Evolutionary conservation across 2,797 vertebrate genomes (phyloP), one percentile per base, ranked within the genome.

Genomic region (Rhinatrema bivittatum): DNA sequence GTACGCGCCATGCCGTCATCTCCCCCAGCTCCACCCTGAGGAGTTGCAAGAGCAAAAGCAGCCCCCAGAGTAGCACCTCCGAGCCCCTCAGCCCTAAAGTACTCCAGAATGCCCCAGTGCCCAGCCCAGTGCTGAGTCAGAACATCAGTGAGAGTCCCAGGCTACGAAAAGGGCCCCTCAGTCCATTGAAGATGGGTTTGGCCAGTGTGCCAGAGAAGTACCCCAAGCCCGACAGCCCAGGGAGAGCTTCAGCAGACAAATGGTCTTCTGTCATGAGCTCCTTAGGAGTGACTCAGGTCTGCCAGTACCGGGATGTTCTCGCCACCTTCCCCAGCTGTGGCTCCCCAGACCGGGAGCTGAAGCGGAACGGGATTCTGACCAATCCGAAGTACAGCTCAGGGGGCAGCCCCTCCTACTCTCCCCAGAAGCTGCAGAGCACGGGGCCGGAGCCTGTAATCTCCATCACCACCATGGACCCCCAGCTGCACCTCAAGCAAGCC

Each of bases 401-500:
- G 16, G 32, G 29, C 4, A 30, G 45, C 4, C 35, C 44, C 9
- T 20, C 23, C 1, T 21, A 25, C 10, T 9, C 25, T 2, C 38
- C 19, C 8, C 14, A 12, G 12, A 47, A 29, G 16, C 12, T 29
- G 7, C 12, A 13, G 4, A 16, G 6, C 8, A 20, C 7, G n/a
- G 13, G 14, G 32, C 53, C 68, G 4, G 68, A 76, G 9, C 46
- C 70, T 22, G 32, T 66, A 35, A 56, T 79, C 23, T 46, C 55
- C 24, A 72, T 86, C 38, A 77, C 76, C 24, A 79, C 72, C 9
- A 73, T 73, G 38, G 83, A 87, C 53, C 84, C 87, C 5, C 78
- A 86, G 30, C 75, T 90, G 15, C 82, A 87, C 60, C 75, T 86
- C 10, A 90, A 91, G 62, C 85, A 81, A 32, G 87, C 86, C 43